These are phyloP conservation scores for Hydractinia echinata DNA, from an alignment of 30 jellyfish, hydroid and myxozoan species.

Conservation along the genomic window DNA sequence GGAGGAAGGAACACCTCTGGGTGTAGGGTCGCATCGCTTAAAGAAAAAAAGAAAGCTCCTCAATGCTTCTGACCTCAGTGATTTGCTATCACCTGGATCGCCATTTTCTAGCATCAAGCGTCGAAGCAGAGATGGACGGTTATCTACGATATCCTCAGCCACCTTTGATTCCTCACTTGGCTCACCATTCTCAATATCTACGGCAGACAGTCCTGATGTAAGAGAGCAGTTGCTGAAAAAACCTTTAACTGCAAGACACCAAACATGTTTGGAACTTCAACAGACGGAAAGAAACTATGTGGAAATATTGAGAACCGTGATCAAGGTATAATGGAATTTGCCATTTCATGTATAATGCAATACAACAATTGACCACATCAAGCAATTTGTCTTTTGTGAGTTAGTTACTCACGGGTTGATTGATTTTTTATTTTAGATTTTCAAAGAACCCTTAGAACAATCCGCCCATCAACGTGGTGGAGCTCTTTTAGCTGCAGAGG, in stretches of 20 bases:
- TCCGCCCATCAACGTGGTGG: constrained; percentile 97
- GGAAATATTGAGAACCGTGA: constrained; percentile 59
- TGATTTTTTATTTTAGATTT: constrained; percentile 41
- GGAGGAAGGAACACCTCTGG: constrained; percentile 69
- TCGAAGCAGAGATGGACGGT: constrained; percentile 76
- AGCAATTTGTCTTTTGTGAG: background rate
- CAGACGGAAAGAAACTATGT: constrained; percentile 94
- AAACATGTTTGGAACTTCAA: constrained; percentile 67
- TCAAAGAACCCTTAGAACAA: constrained; percentile 90
- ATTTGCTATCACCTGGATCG: constrained; percentile 84
- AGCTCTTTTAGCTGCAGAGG: constrained; percentile 88
- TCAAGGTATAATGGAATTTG: constrained; percentile 45
- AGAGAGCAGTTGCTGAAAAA: constrained; percentile 46
- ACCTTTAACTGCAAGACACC: constrained; percentile 71
- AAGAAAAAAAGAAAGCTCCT: constrained; percentile 56
- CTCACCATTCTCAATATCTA: constrained; percentile 46
- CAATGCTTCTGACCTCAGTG: constrained; percentile 70
- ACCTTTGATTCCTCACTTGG: constrained; percentile 90
- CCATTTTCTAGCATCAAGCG: constrained; percentile 61
- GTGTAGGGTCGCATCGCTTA: constrained; percentile 40
- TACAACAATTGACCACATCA: background rate
- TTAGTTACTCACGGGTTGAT: background rate
- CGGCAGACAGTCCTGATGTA: constrained; percentile 31
- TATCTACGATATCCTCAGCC: constrained; percentile 72
- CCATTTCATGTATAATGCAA: background rate